Evolutionary conservation across 2,113 vertebrate species (phyloP), one percentile per base, ranked within the genome.

Genomic region (Indri indri): DNA sequence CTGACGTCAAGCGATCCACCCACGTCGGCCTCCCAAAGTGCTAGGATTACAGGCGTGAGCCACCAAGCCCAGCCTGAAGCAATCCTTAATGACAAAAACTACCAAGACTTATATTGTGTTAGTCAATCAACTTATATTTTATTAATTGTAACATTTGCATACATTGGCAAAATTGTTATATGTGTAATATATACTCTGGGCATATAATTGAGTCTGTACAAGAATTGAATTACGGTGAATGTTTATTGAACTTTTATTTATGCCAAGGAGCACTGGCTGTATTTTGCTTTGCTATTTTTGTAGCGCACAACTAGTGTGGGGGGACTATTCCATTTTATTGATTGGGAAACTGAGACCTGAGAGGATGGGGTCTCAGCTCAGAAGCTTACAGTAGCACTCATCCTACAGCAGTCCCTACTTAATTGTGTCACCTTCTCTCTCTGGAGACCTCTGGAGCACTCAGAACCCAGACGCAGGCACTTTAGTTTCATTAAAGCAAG

Each of bases 381-480:
- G 40, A n/a, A 8, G 32, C 0, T 3, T 0, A 6, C 32, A 34
- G 61, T 47, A 57, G 6, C 6, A 2, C 34, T 34, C 66, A 1
- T 1, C 22, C 32, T 25, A 34, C 23, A 30, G 70, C 22, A 25
- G 25, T 20, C n/a, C 76, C 50, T 7, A 1, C 23, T 50, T 20
- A 27, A 20, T 1, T 3, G 27, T 25, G 16, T 27, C 59, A 10
- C 30, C 9, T 16, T 50, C 70, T 90, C 20, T 70, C 17, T 66
- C 22, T 30, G 59, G 57, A 57, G 54, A 63, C 14, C 47, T 59
- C 34, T 3, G 63, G 50, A 34, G 25, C 42, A 12, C n/a, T 37
- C 18, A n/a, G 65, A 80, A 4, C 25, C 17, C 76, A 71, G 68
- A 3, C 4, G 4, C 45, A 13, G 22, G 63, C 8, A 32, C n/a